Evolutionary conservation across 2,888 invertebrate genomes (phyloP), one percentile per base, ranked within the genome.

Genomic region (Rutpela maculata): DNA sequence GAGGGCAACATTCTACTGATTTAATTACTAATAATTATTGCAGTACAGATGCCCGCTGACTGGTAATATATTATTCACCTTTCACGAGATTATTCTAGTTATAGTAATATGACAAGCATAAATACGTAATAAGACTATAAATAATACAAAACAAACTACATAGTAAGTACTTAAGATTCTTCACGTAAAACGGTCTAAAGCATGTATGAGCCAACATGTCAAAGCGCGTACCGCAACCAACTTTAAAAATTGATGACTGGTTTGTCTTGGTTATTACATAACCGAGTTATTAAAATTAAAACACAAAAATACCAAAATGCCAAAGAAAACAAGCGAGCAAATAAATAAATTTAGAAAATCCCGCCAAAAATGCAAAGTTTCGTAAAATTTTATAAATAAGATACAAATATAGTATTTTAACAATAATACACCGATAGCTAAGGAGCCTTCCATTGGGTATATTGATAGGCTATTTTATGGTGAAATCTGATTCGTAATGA

Each of bases 21-120:
- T 70, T 70, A 70, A 59, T 50, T 59, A 59, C 38, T 26, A 60
- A 70, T 60, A 70, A 70, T 70, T 62, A 70, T 70, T 60, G 60
- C 70, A 70, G 31, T 18, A 19, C 60, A 6, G 11, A 50, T 60
- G 70, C 43, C 26, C 15, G 19, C 60, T 35, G 60, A 22, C 19
- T 22, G 0, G 65, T 22, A 70, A 70, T 70, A 59, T 38, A 70
- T 70, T 70, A 59, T 59, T 59, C 59, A 59, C 70, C 70, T 70
- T 59, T 70, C 70, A 70, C 70, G 59, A 60, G 70, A 35, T 38
- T 63, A 43, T 43, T 15, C 35, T 35, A 35, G 15, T 35, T 35
- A 62, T 62, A 26, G 31, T 57, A 55, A 26, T 59, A 71, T 62
- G 19, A 17, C 57, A 26, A 43, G 1, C 43, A 60, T 71, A 17